A percentile compares a stretch with the other conserved stretches of the same genome.
Evolutionary conservation across 2,888 invertebrate genomes (phyloP).

Genomic region (Stenoptilia bipunctidactyla): DNA sequence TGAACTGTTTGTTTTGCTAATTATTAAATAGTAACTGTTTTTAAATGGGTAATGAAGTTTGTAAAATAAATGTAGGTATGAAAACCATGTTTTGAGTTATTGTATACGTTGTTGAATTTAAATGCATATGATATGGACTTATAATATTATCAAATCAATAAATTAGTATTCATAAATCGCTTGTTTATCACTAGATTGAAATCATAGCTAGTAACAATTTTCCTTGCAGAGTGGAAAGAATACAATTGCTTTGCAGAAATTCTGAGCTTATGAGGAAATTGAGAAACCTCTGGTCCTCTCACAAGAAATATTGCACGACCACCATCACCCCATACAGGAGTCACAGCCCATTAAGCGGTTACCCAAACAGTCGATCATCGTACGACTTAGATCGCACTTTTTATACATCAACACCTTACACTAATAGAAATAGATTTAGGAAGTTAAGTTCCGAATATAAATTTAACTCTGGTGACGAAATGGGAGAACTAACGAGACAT

Average conservation of each 20-base stretch:
- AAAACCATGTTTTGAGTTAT: too few relatives aligned
- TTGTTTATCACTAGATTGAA: neutral
- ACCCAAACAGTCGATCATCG: constrained; percentile 53
- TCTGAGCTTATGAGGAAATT: constrained; percentile 73
- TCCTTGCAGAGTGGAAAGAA: constrained; percentile 72
- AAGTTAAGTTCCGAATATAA: constrained; percentile 21
- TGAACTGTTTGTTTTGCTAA: neutral
- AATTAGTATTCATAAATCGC: too few relatives aligned
- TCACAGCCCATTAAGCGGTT: constrained; percentile 54
- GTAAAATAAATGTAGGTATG: constrained; percentile 34
- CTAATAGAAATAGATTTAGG: constrained; percentile 45
- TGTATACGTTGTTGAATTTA: too few relatives aligned
- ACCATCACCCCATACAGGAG: constrained; percentile 43
- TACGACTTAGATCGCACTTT: constrained; percentile 60
- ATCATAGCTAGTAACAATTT: constrained; percentile 20
- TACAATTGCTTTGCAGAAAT: constrained; percentile 73
- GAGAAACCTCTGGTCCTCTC: constrained; percentile 72
- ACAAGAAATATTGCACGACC: constrained; percentile 70
- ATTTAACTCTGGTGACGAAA: constrained; percentile 27
- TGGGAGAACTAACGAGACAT: constrained; percentile 38
- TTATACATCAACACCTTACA: constrained; percentile 50
- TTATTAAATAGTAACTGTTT: constrained; percentile 7
- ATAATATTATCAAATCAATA: too few relatives aligned
- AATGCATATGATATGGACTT: too few relatives aligned
- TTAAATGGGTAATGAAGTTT: constrained; percentile 43